Conservation (phyloP, 2,888 invertebrate genomes). For the Drosophila anceps region DNA sequence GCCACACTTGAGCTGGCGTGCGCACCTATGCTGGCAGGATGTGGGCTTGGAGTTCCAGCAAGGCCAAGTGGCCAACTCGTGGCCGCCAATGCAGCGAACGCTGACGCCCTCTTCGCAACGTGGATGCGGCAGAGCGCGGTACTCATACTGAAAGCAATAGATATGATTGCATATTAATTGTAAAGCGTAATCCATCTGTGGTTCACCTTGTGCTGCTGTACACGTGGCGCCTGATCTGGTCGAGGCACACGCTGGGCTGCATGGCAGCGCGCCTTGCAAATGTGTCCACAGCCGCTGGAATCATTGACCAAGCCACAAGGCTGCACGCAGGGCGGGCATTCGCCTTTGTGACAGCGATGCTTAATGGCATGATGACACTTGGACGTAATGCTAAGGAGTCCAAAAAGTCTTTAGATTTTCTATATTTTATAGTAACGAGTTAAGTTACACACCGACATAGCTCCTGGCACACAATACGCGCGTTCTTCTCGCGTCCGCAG, state of each 20-base stretch:
- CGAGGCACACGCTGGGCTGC: slow-evolving; percentile 88
- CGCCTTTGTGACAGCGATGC: slow-evolving; percentile 93
- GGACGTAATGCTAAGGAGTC: slow-evolving; percentile 87
- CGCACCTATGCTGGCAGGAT: slow-evolving; percentile 93
- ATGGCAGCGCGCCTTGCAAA: slow-evolving; percentile 91
- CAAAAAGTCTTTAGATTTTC: background rate
- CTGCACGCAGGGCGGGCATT: slow-evolving; percentile 93
- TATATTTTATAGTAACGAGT: too few relatives aligned
- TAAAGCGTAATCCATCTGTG: too few relatives aligned
- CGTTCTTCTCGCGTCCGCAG: slow-evolving; percentile 92
- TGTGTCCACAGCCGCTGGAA: slow-evolving; percentile 86
- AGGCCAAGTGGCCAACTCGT: slow-evolving; percentile 89
- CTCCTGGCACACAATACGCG: slow-evolving; percentile 91
- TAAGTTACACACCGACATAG: slow-evolving; percentile 87
- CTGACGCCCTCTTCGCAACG: slow-evolving; percentile 90
- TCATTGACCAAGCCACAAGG: slow-evolving; percentile 88
- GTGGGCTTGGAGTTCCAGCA: slow-evolving; percentile 89
- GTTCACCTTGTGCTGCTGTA: slow-evolving; percentile 61
- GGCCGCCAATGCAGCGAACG: slow-evolving; percentile 90
- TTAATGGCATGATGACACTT: slow-evolving; percentile 94
- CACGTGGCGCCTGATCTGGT: slow-evolving; percentile 22
- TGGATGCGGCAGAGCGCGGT: slow-evolving; percentile 89
- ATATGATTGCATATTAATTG: background rate
- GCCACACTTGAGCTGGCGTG: slow-evolving; percentile 89
- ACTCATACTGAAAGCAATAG: slow-evolving; percentile 83